Base-by-base conservation (phyloP, 2,113 vertebrate genomes). In the Pseudolaguvia tuberculata region DNA sequence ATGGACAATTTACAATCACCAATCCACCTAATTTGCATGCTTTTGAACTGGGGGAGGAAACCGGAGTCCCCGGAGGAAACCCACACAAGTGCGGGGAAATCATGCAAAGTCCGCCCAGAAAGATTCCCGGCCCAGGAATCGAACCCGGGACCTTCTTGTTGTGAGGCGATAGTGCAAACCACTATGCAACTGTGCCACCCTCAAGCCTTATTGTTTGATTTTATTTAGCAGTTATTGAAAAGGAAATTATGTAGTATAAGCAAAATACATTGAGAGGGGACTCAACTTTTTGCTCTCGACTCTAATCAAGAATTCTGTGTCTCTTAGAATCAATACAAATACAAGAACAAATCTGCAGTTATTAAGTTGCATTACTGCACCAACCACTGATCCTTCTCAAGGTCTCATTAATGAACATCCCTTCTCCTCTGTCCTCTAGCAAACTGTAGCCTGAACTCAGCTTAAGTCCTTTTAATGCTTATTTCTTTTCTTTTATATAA, bases 161-260 rank as follows among this genome's bases (percentile, higher is more conserved):
- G n/a, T n/a, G n/a, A n/a, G n/a, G n/a, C n/a, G n/a, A n/a, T n/a
- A n/a, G n/a, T n/a, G n/a, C n/a, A n/a, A n/a, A n/a, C n/a, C n/a
- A n/a, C n/a, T n/a, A n/a, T 81, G 82, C n/a, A n/a, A n/a, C n/a
- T n/a, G n/a, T n/a, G n/a, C n/a, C n/a, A n/a, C n/a, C n/a, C n/a
- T 90, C 88, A 90, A 82, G 73, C 70, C 31, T 35, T 35, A 35
- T 35, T 35, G 31, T 81, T 51, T 59, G 78, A 51, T 78, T 15
- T 70, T 27, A 17, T 3, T 68, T 48, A 25, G 65, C 11, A 80
- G 63, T 72, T 86, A 88, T 83, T 82, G 70, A 84, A 83, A 85
- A 78, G 76, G 87, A 73, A 83, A 83, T 81, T 72, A 51, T 62
- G 74, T 63, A 47, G 80, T 83, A 83, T 9, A 18, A 48, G 53